Conservation (phyloP, 2,888 invertebrate species). For the Capitulum mitella region DNA sequence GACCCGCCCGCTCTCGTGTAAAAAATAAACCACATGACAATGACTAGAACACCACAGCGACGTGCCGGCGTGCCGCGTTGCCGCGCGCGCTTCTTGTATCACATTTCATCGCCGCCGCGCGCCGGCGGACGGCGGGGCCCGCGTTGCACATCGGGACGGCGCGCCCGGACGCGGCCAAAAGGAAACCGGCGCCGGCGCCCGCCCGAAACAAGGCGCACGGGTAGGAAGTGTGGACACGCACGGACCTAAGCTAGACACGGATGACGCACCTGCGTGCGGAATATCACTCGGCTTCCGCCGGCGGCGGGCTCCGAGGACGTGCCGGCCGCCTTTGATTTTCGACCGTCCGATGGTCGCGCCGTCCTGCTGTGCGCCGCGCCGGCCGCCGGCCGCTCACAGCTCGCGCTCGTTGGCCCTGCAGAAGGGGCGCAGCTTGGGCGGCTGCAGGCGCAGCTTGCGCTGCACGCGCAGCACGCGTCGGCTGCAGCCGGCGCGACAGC, state of each 20-base stretch:
- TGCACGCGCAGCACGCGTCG: not conserved
- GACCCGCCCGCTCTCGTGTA: not conserved
- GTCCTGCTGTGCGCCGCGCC: not conserved
- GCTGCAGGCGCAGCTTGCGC: not conserved
- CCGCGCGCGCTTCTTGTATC: not conserved
- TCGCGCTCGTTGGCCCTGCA: not conserved
- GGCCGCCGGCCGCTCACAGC: not conserved
- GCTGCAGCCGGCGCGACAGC: not conserved
- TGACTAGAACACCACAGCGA: not conserved
- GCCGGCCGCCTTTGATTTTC: not conserved
- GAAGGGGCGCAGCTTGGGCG: not conserved
- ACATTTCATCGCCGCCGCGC: not conserved
- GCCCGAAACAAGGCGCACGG: not conserved
- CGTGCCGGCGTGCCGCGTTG: too few relatives aligned
- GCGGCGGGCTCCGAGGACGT: too few relatives aligned
- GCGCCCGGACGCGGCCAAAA: not conserved
- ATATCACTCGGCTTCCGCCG: too few relatives aligned
- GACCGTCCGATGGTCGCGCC: not conserved
- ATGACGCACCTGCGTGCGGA: too few relatives aligned
- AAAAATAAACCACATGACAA: not conserved
- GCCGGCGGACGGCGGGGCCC: not conserved
- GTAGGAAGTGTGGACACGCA: not conserved
- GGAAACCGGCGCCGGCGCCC: not conserved
- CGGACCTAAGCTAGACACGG: not conserved
- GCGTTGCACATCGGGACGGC: not conserved